Evolutionary conservation across 2,888 invertebrate species (phyloP), one percentile per base, ranked within the genome.

Genomic region (Lymantria dispar): DNA sequence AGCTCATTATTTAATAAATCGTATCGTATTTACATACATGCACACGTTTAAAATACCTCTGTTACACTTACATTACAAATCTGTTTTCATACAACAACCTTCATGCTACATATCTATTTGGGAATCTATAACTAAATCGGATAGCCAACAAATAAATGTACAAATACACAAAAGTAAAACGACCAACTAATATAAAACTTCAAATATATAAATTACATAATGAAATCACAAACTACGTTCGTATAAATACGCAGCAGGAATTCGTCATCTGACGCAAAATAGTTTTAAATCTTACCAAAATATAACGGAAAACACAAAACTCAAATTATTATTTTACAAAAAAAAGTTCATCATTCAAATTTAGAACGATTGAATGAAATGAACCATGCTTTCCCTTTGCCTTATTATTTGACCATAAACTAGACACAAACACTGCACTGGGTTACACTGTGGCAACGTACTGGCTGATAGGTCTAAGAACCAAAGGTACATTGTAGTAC

Each of bases 401-500:
- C 43, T 47, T 38, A 62, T 67, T 67, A 64, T 57, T 54, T 66
- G 64, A 67, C 60, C 38, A 50, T 41, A 22, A 50, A 55, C 46
- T 56, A 66, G 63, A 60, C 63, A 54, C 14, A 43, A 61, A 58
- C 67, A 67, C 70, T 70, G 74, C 69, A 67, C 68, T 69, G 66
- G 60, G 54, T 68, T 37, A 66, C 72, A 64, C 61, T 64, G 62
- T 58, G 58, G 69, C 74, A 80, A 86, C 85, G 85, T 83, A 85
- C 85, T 78, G 64, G 42, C n/a, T 29, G 48, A 56, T 54, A 63
- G 78, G 67, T 53, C 86, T 79, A 58, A 87, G 82, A 62, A 83
- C 80, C 85, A 83, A 82, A 33, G 85, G 83, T 56, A 86, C 82
- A 64, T 71, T 73, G 74, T 64, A 68, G 58, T 64, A 72, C 78